A percentile compares a stretch with the other conserved stretches of the same genome.
Conservation (phyloP, 2,113 vertebrate species). For the Pitta sordida region DNA sequence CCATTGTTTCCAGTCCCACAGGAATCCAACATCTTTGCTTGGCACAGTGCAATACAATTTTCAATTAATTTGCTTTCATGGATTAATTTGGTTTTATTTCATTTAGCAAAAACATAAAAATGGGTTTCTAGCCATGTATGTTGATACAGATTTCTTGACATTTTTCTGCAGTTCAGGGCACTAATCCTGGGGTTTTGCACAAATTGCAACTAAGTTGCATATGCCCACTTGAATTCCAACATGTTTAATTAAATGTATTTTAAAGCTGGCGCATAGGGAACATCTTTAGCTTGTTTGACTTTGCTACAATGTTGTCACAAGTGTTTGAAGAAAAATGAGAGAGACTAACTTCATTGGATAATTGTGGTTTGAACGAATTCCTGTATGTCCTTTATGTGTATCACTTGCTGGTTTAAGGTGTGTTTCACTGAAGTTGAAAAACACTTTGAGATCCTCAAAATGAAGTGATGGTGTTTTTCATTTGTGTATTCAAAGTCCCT, state of each 20-base stretch:
- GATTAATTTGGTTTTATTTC: neutral
- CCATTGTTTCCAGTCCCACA: neutral
- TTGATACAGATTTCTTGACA: neutral
- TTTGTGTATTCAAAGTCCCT: neutral
- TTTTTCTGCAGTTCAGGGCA: neutral
- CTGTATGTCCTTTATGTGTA: neutral
- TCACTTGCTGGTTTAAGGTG: neutral
- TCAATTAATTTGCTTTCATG: neutral
- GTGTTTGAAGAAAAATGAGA: neutral
- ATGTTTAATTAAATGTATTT: neutral
- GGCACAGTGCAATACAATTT: neutral
- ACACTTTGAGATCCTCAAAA: neutral
- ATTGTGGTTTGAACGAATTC: neutral
- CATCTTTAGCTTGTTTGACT: neutral
- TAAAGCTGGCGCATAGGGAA: neutral
- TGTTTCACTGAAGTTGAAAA: neutral
- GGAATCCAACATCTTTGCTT: neutral
- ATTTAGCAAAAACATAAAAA: neutral
- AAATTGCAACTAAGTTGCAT: neutral
- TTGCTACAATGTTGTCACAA: neutral
- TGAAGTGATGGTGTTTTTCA: neutral
- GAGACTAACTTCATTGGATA: neutral
- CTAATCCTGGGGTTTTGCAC: neutral
- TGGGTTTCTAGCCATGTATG: neutral
- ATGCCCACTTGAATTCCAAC: neutral